Conservation (phyloP, 2,888 invertebrate species). For the Carcina quercana region DNA sequence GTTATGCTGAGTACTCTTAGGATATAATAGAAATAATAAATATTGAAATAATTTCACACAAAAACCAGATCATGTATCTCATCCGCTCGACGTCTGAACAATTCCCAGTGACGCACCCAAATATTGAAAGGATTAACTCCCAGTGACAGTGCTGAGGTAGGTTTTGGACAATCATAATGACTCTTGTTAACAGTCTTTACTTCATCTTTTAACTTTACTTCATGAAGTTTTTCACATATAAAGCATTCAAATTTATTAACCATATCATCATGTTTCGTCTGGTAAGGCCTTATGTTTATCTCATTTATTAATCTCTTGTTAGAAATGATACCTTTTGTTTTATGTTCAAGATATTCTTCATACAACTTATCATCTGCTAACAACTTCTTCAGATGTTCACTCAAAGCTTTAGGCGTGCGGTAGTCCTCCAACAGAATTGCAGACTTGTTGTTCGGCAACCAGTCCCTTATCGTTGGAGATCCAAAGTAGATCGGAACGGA, state of each 20-base stretch:
- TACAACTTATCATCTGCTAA: slow-evolving; percentile 77
- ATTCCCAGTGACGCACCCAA: slow-evolving; percentile 51
- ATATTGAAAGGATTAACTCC: slow-evolving; percentile 38
- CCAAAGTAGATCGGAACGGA: slow-evolving; percentile 89
- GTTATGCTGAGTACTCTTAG: no score
- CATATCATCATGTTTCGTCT: slow-evolving; percentile 49
- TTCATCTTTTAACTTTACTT: slow-evolving; percentile 20
- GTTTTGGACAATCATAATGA: slow-evolving; percentile 71
- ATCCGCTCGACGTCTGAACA: no score
- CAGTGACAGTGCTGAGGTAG: slow-evolving; percentile 52
- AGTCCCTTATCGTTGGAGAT: slow-evolving; percentile 83
- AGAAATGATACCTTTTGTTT: slow-evolving; percentile 61
- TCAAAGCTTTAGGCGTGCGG: slow-evolving; percentile 74
- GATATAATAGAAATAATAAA: no score
- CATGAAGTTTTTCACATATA: slow-evolving; percentile 75
- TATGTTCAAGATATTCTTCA: slow-evolving; percentile 79
- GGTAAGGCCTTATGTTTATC: slow-evolving; percentile 52
- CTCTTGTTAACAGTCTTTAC: slow-evolving; percentile 39
- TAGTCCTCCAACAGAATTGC: slow-evolving; percentile 82
- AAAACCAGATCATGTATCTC: no score
- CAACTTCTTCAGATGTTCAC: slow-evolving; percentile 71
- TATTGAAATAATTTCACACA: no score
- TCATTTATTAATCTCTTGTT: slow-evolving; percentile 65
- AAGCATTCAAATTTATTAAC: slow-evolving; percentile 82
- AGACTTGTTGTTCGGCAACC: slow-evolving; percentile 84